Evolutionary conservation across 2,797 vertebrate species (phyloP), one percentile per base, ranked within the genome.

Genomic region (Phyllotis vaccarum): DNA sequence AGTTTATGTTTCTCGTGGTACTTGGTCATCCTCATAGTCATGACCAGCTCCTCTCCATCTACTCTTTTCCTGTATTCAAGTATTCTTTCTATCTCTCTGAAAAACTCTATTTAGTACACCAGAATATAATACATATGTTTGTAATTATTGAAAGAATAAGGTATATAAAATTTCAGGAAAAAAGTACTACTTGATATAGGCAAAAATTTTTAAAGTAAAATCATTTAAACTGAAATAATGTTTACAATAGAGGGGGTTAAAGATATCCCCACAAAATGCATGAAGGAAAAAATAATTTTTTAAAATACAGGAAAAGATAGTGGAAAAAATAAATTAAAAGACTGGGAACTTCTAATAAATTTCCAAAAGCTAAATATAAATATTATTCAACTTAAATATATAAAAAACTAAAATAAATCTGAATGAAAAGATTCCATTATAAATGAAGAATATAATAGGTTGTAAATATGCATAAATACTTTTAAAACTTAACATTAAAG

Each of bases 401-500:
- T 83, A 90, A 74, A 91, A 86, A 86, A 68, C 46, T 82, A 66
- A 92, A 89, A 56, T 49, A 27, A 29, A 40, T 58, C 1, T 52
- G 79, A 16, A 80, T 66, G 29, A 82, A 91, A 91, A 90, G 43
- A 90, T 66, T 54, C 0, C 17, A 72, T 19, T 74, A 60, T 68
- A 90, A 87, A 64, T 82, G 29, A 74, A 46, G 94, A 4, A 88
- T 13, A 58, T 2, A 11, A 58, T 14, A 66, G 3, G 19, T 7
- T 90, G 17, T 49, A 7, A 72, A 31, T 87, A 79, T 52, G 52
- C 10, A 72, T 54, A 90, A 83, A 95, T 37, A 91, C 86, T 92
- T 83, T 31, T 72, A 70, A 87, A 34, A 46, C 72, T 56, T 24
- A 76, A 54, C 7, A 49, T 86, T 94, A 64, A 6, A 64, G 17